phyloP scores from a whole-genome alignment of 2,888 invertebrate genomes.

The Tetragonisca angustula region DNA sequence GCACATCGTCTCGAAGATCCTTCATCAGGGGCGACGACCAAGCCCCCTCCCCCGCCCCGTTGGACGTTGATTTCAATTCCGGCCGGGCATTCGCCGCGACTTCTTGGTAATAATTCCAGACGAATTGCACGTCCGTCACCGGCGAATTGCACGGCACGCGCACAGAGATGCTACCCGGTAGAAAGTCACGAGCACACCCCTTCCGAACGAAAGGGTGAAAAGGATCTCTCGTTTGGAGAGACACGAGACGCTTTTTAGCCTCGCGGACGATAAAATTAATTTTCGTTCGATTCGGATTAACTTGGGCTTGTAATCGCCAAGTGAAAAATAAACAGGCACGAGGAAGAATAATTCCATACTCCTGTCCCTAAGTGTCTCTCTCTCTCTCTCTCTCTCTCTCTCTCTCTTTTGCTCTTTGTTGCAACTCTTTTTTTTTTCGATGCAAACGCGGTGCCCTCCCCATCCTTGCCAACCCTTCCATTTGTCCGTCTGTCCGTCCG shows the following conservation, averaged over 20 bases:
- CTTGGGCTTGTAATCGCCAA: conserved; percentile 82
- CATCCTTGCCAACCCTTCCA: conserved; percentile 40
- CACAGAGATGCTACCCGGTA: not conserved
- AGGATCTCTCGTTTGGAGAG: conserved; percentile 30
- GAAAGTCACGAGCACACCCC: conserved; percentile 8
- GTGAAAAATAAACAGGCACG: conserved; percentile 79
- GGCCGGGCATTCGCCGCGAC: conserved; percentile 22
- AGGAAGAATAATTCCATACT: conserved; percentile 69
- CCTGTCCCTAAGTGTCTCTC: not conserved
- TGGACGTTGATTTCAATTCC: conserved; percentile 50
- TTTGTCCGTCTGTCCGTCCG: conserved; percentile 62
- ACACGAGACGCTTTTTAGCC: conserved; percentile 12
- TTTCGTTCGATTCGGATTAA: conserved; percentile 84
- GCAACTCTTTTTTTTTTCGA: conserved; percentile 22
- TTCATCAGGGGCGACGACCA: not conserved
- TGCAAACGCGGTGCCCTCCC: conserved; percentile 48
- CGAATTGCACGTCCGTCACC: conserved; percentile 51
- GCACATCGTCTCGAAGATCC: not conserved
- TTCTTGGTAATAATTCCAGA: conserved; percentile 48
- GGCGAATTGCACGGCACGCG: not conserved
- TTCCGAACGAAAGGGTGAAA: conserved; percentile 6
- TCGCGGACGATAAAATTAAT: conserved; percentile 83
- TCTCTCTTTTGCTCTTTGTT: conserved; percentile 17
- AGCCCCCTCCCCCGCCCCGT: not conserved
- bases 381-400: not conserved